These are phyloP conservation scores for Probaryconus sp. DNA, from an alignment of 1,140 invertebrate species.

Conservation along the genomic window DNA sequence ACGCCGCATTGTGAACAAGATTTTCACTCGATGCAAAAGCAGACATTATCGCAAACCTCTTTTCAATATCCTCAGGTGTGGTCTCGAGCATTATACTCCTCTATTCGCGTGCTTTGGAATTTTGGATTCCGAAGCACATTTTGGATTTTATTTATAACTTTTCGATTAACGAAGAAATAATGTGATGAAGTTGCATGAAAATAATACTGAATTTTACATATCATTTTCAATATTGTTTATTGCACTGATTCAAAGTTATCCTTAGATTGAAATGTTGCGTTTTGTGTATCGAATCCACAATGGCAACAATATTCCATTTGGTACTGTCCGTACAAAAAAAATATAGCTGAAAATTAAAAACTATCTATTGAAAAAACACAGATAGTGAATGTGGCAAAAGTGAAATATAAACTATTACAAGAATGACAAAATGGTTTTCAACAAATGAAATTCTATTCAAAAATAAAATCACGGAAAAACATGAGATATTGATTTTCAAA, in stretches of 20 bases:
- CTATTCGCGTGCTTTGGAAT: constrained; percentile 24
- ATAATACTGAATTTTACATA: too few relatives aligned
- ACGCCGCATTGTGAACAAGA: constrained; percentile 46
- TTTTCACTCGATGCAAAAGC: constrained; percentile 46
- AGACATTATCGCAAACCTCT: constrained; percentile 57
- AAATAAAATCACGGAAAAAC: constrained; percentile 42
- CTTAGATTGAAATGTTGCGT: background rate
- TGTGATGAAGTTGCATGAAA: too few relatives aligned
- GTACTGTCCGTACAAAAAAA: too few relatives aligned
- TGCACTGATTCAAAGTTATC: too few relatives aligned
- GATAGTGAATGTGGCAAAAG: constrained; percentile 9
- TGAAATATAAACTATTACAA: constrained; percentile 45
- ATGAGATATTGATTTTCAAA: constrained; percentile 24
- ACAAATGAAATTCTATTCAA: constrained; percentile 36
- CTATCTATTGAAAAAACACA: constrained; percentile 7
- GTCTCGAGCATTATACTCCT: constrained; percentile 49
- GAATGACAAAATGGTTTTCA: constrained; percentile 25
- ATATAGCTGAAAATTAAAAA: constrained; percentile 24
- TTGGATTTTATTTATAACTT: background rate
- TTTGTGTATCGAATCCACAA: background rate
- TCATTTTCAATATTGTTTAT: too few relatives aligned
- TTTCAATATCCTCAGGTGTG: constrained; percentile 44
- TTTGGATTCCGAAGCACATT: too few relatives aligned
- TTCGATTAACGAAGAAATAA: too few relatives aligned
- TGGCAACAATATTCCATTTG: background rate